phyloP scores from a whole-genome alignment of 2,797 vertebrate species.

The Acipenser ruthenus region DNA sequence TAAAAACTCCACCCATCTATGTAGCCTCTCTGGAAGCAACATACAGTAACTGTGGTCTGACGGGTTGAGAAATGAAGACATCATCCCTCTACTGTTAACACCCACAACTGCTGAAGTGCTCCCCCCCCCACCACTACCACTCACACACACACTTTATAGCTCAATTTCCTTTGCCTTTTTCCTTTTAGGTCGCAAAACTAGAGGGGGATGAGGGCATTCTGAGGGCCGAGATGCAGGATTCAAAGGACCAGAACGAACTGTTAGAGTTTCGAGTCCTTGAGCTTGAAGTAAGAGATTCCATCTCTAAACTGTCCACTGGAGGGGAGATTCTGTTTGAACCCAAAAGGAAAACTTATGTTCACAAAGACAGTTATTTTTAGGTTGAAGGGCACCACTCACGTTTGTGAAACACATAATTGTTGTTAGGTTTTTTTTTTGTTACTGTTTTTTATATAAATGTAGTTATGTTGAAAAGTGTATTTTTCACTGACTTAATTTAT shows the following conservation, averaged over 20 bases:
- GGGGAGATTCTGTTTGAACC: slow-evolving; percentile 74
- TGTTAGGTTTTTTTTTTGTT: slow-evolving; percentile 8
- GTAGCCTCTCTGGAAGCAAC: too few relatives aligned
- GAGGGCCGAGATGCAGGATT: slow-evolving; percentile 85
- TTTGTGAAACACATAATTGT: too few relatives aligned
- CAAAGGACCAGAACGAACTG: slow-evolving; percentile 93
- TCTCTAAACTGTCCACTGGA: slow-evolving; percentile 79
- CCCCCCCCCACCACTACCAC: too few relatives aligned
- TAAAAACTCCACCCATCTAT: too few relatives aligned
- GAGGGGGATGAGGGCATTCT: slow-evolving; percentile 74
- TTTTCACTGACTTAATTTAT: slow-evolving; percentile 24
- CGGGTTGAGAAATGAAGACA: not conserved
- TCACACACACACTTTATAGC: not conserved
- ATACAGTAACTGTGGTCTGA: not conserved
- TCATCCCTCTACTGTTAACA: not conserved
- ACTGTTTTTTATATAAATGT: slow-evolving; percentile 23
- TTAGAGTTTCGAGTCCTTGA: slow-evolving; percentile 96
- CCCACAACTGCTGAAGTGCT: not conserved
- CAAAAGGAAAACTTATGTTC: slow-evolving; percentile 74
- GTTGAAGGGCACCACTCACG: slow-evolving; percentile 32
- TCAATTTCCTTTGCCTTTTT: slow-evolving; percentile 13
- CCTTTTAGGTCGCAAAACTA: slow-evolving; percentile 67
- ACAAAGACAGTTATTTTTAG: slow-evolving; percentile 47
- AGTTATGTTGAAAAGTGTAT: too few relatives aligned
- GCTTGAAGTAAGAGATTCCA: slow-evolving; percentile 97